Percentiles rank a stretch among this genome's conserved stretches.
These are phyloP conservation scores for Bombus soroeensis DNA, from an alignment of 1,140 invertebrate species.

Conservation along the genomic window DNA sequence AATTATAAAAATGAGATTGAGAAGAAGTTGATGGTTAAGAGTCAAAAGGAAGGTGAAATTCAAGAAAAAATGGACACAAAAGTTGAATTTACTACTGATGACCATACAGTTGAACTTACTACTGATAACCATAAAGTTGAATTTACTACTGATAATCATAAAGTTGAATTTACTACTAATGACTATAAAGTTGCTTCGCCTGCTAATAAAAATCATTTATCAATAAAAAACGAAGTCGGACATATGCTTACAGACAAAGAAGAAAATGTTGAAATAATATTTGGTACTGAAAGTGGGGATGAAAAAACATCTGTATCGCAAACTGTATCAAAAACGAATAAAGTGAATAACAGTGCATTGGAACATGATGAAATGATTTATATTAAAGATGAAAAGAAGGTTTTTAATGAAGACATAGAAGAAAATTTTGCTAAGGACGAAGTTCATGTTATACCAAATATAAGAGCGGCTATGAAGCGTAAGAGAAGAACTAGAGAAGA, in stretches of 20 bases:
- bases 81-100: no score
- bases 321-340: neutral
- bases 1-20: slow-evolving; percentile 49
- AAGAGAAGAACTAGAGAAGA: slow-evolving; percentile 65
- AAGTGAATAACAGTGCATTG: neutral
- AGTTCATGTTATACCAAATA: slow-evolving; percentile 49
- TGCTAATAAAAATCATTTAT: slow-evolving; percentile 18
- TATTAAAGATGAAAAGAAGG: slow-evolving; percentile 42
- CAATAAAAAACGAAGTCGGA: slow-evolving; percentile 25
- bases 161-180: no score
- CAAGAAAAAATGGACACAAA: slow-evolving; percentile 5
- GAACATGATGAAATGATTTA: neutral
- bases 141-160: neutral
- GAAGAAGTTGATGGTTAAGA: neutral
- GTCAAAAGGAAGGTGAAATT: slow-evolving; percentile 2
- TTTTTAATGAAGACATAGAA: slow-evolving; percentile 42
- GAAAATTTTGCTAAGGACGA: slow-evolving; percentile 55
- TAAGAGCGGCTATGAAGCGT: slow-evolving; percentile 61
- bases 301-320: slow-evolving; percentile 27
- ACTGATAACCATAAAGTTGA: neutral
- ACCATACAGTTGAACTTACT: no score
- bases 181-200: neutral
- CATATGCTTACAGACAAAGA: slow-evolving; percentile 24
- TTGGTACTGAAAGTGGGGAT: slow-evolving; percentile 64
- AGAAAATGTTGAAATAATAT: slow-evolving; percentile 63